Base-by-base conservation (phyloP, 1,140 invertebrate species). In the Drosophila asahinai region DNA sequence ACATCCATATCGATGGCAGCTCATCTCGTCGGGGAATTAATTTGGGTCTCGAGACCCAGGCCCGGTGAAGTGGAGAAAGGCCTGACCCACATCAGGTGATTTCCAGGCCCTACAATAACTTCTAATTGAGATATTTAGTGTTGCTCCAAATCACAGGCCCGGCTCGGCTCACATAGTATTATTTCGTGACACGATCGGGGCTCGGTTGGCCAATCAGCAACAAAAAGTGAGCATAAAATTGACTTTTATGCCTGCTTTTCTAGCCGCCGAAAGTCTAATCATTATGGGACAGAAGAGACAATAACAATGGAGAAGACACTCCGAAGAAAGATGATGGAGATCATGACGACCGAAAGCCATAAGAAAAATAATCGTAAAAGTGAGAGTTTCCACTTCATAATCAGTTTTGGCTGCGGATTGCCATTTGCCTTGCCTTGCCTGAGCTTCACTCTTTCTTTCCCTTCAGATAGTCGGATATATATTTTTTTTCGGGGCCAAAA, bases 351-450 rank as follows among this genome's bases (percentile, higher is more conserved):
- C 79, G 78, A 89, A 89, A 89, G 86, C 86, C 63, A 81, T 73
- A 89, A 90, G 79, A 90, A 90, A 90, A 90, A 90, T 90, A 90
- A 86, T 90, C 86, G 76, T 90, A 90, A 90, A 90, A 90, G 86
- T 90, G 86, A 90, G 86, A 90, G 86, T 90, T 90, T 90, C 78
- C 84, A 89, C 84, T 90, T 75, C 74, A 83, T 81, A 89, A 84
- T 89, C 74, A 72, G 76, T 78, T 81, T 77, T 77, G 63, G 15
- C 58, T 73, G 64, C 60, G 49, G 40, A 57, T 73, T 81, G 54
- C 72, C 61, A 70, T 74, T 80, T 76, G 62, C n/a, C 51, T 65
- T 76, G 74, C 58, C 45, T 70, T 65, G 14, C 15, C 14, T 19
- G 42, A 27, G 17, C 48, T 27, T 4, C 15, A 15, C 64, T 71